Evolutionary conservation across 2,888 invertebrate genomes (phyloP).

Genomic region (Synergus laeviventris): DNA sequence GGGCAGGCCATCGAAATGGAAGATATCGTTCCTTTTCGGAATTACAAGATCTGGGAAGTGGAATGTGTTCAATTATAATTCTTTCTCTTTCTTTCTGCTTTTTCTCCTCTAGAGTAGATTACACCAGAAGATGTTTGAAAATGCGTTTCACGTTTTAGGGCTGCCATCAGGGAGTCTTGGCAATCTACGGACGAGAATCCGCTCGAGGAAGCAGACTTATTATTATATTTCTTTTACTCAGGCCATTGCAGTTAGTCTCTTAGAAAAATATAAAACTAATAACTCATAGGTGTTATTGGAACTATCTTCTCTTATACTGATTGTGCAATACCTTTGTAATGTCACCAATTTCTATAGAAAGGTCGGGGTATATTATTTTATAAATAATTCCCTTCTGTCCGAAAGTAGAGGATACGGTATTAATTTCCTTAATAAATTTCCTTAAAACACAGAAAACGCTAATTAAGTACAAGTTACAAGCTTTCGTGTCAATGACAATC

Average conservation of each 20-base stretch:
- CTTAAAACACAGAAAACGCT: neutral
- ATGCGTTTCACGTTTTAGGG: conserved; percentile 39
- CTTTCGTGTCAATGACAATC: conserved; percentile 33
- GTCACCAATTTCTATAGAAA: too few species aligned
- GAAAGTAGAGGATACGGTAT: neutral
- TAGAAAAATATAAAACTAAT: neutral
- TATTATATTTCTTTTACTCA: conserved; percentile 24
- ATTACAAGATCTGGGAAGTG: conserved; percentile 11
- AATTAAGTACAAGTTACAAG: conserved; percentile 31
- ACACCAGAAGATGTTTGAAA: conserved; percentile 11
- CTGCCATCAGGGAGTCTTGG: conserved; percentile 25
- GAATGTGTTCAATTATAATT: conserved; percentile 24
- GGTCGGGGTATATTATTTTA: too few species aligned
- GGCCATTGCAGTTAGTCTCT: neutral
- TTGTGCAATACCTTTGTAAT: too few species aligned
- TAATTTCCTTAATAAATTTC: conserved; percentile 3
- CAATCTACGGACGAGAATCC: conserved; percentile 21
- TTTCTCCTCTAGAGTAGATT: conserved; percentile 14
- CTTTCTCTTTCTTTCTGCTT: neutral
- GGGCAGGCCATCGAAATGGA: neutral
- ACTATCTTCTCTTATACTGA: too few species aligned
- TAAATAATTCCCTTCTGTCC: too few species aligned
- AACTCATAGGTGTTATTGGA: neutral
- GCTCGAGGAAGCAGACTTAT: conserved; percentile 22
- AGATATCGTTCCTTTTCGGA: neutral